Percentiles rank a stretch among this genome's conserved stretches.
Evolutionary conservation across 2,888 invertebrate genomes (phyloP).

Genomic region (Horisme vitalbata): DNA sequence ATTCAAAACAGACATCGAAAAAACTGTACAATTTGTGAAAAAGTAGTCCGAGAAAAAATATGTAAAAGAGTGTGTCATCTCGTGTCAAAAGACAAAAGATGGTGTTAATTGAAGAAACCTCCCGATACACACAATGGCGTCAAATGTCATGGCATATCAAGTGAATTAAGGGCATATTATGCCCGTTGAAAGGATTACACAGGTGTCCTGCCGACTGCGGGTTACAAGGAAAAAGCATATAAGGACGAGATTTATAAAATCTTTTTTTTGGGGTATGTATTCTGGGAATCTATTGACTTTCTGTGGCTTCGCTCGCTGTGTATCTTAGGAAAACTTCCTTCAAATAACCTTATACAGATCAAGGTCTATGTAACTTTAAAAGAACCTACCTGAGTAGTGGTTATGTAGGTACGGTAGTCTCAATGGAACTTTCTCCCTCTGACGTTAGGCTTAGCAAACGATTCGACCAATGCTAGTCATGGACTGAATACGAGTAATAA

Average conservation of each 20-base stretch:
- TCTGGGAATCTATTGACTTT: too few species aligned
- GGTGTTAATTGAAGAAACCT: slow-evolving; percentile 73
- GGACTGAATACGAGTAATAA: too few species aligned
- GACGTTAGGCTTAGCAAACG: too few species aligned
- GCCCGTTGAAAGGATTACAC: slow-evolving; percentile 78
- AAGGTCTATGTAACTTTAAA: too few species aligned
- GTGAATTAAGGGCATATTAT: slow-evolving; percentile 80
- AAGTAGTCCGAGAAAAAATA: slow-evolving; percentile 5
- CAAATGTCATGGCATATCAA: slow-evolving; percentile 80
- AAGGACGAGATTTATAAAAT: slow-evolving; percentile 44
- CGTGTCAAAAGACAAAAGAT: slow-evolving; percentile 69
- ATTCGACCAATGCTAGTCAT: too few species aligned
- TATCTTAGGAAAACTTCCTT: too few species aligned
- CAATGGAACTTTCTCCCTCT: too few species aligned
- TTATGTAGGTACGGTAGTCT: too few species aligned
- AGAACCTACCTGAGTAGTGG: too few species aligned
- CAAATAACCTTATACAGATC: too few species aligned
- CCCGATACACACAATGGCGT: slow-evolving; percentile 66
- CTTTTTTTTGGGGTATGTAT: too few species aligned
- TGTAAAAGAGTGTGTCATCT: slow-evolving; percentile 68
- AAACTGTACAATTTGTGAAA: slow-evolving; percentile 28
- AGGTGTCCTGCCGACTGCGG: slow-evolving; percentile 64
- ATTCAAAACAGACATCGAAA: slow-evolving; percentile 73
- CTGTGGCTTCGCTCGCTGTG: too few species aligned
- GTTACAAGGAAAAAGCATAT: slow-evolving; percentile 47